Base-by-base conservation (phyloP, 1,140 invertebrate species). In the Phthorimaea operculella region DNA sequence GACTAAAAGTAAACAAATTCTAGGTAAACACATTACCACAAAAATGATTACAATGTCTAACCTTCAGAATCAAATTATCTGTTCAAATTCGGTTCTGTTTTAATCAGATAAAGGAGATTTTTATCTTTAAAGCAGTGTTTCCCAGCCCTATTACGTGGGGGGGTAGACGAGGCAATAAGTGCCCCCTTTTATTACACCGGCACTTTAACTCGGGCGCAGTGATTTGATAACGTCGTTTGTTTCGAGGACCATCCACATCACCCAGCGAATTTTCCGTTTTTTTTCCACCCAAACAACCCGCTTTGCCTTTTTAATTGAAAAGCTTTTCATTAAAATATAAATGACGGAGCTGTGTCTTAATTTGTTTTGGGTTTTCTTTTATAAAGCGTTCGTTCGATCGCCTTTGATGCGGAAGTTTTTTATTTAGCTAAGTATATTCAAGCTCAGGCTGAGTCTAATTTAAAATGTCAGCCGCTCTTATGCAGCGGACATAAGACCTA, bases 161-260 rank as follows among this genome's bases (percentile, higher is more conserved):
- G 63, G 58, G 51, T 60, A 59, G 55, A 11, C 64, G 63, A 59
- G 69, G 76, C 72, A 77, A 77, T 80, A 80, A 83, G 76, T 76
- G 75, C 73, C 76, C 66, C 71, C 74, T 70, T 70, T 73, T 78
- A 80, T 81, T 81, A 76, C 71, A 78, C 76, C 70, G 78, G 73
- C 70, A 76, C 74, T 80, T 77, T 74, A 76, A 75, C 69, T 76
- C 69, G 71, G 74, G 70, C 79, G 80, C 76, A 81, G 70, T 81
- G 80, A 81, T 83, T 83, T 83, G 77, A 80, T 81, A 83, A 81
- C 76, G 69, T 70, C 74, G 74, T 80, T 81, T 81, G 78, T 79
- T 76, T 74, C 71, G 74, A 83, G 76, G 60, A 64, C 66, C 66
- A 68, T 66, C 72, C 66, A 58, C 57, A 56, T 54, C 52, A 68